Evolutionary conservation across 2,888 invertebrate genomes (phyloP).

Genomic region (Steinernema carpocapsae): DNA sequence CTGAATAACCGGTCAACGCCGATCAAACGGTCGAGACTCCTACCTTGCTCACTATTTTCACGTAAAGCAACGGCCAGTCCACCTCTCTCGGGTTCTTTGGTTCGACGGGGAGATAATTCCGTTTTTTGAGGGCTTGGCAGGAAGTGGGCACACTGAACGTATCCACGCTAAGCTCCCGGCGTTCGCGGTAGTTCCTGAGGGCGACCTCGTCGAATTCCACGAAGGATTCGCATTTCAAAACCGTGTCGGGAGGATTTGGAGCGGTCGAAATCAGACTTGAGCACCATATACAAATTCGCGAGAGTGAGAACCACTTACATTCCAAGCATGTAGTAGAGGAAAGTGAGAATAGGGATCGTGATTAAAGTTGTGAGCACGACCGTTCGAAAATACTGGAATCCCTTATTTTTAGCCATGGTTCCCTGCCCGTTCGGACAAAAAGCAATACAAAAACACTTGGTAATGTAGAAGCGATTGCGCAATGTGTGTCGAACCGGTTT

Average conservation of each 20-base stretch:
- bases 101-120: conserved; percentile 24
- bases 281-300: neutral
- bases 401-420: conserved; percentile 13
- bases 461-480: conserved; percentile 1
- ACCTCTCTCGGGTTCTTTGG: conserved; percentile 23
- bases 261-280: neutral
- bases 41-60: conserved; percentile 15
- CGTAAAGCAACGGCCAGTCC: conserved; percentile 19
- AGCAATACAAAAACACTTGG: conserved; percentile 1
- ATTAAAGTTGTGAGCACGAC: neutral
- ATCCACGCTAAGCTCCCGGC: conserved; percentile 22
- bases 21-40: too few relatives aligned
- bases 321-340: conserved; percentile 9
- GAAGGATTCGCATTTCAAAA: conserved; percentile 24
- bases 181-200: conserved; percentile 23
- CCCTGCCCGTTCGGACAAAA: neutral
- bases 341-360: conserved; percentile 12
- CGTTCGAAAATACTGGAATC: conserved; percentile 18
- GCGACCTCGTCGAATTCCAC: conserved; percentile 27
- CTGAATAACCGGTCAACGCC: neutral
- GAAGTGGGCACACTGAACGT: conserved; percentile 24
- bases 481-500: conserved; percentile 8
- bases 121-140: conserved; percentile 18
- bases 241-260: conserved; percentile 6
- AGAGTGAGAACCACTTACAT: neutral